Evolutionary conservation across 2,888 invertebrate genomes (phyloP).

Genomic region (Nudaria mundana): DNA sequence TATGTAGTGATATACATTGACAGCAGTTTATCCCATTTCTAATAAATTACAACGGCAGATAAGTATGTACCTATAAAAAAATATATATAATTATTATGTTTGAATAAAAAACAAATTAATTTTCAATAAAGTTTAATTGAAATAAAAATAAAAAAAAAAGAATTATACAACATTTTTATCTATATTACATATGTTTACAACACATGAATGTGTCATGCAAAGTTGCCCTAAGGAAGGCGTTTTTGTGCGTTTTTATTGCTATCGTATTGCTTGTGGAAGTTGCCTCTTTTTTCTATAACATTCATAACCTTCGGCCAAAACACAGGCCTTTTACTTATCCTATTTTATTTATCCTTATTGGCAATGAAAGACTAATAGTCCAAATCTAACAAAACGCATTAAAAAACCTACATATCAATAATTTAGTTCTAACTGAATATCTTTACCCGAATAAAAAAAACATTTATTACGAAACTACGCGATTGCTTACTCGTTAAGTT

Average conservation of each 20-base stretch:
- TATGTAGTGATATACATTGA: too few relatives aligned
- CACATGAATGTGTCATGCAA: conserved; percentile 24
- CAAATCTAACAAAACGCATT: neutral
- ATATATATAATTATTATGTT: neutral
- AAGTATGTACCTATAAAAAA: too few relatives aligned
- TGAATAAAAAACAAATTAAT: conserved; percentile 10
- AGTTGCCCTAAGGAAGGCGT: conserved; percentile 11
- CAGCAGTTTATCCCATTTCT: too few relatives aligned
- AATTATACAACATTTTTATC: conserved; percentile 57
- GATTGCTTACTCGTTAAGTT: neutral
- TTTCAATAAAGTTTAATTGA: conserved; percentile 57
- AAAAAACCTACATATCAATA: neutral
- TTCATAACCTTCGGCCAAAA: too few relatives aligned
- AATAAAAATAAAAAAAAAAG: conserved; percentile 61
- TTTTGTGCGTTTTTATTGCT: conserved; percentile 34
- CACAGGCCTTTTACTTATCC: too few relatives aligned
- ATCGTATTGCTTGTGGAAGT: too few relatives aligned
- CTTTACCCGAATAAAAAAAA: neutral
- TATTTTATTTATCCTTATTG: too few relatives aligned
- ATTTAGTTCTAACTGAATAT: too few relatives aligned
- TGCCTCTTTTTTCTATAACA: too few relatives aligned
- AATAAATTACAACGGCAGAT: too few relatives aligned
- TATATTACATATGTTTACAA: conserved; percentile 26
- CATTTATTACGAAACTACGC: neutral
- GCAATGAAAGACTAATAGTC: too few relatives aligned